A percentile compares a stretch with the other conserved stretches of the same genome.
Evolutionary conservation across 2,797 vertebrate genomes (phyloP).

Genomic region (Chaetophractus vellerosus): DNA sequence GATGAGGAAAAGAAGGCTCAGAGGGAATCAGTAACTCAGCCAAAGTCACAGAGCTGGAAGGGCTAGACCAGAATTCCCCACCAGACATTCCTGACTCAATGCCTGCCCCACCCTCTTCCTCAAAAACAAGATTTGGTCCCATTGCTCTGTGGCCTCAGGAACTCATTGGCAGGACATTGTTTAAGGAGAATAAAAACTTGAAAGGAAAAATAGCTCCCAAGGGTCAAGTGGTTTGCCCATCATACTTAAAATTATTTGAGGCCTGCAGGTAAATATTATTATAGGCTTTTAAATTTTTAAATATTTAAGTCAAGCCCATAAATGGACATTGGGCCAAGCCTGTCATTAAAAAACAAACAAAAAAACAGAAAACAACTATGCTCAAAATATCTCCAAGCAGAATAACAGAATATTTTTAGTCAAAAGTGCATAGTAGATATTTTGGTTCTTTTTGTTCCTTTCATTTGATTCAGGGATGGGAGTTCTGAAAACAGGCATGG

Average conservation of each 20-base stretch:
- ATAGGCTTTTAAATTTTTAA: neutral
- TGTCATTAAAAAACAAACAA: slow-evolving; percentile 76
- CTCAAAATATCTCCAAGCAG: slow-evolving; percentile 81
- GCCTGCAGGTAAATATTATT: slow-evolving; percentile 79
- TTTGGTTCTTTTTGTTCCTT: slow-evolving; percentile 73
- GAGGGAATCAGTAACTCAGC: neutral
- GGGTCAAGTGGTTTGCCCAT: neutral
- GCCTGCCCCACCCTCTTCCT: neutral
- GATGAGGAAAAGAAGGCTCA: slow-evolving; percentile 18
- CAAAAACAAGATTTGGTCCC: neutral
- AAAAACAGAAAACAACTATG: slow-evolving; percentile 65
- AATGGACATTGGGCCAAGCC: slow-evolving; percentile 79
- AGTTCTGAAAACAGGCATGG: slow-evolving; percentile 60
- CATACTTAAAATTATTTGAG: slow-evolving; percentile 75
- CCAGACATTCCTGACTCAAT: neutral
- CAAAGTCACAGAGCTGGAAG: neutral
- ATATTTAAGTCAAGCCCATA: slow-evolving; percentile 80
- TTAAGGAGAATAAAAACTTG: slow-evolving; percentile 60
- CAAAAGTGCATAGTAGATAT: slow-evolving; percentile 73
- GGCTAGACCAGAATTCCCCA: neutral
- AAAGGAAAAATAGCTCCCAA: slow-evolving; percentile 66
- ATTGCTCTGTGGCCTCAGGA: neutral
- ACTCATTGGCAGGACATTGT: neutral
- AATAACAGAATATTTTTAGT: slow-evolving; percentile 77
- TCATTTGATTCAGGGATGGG: slow-evolving; percentile 12